Evolutionary conservation across 2,888 invertebrate species (phyloP).

Genomic region (Oxyteleia sp.): DNA sequence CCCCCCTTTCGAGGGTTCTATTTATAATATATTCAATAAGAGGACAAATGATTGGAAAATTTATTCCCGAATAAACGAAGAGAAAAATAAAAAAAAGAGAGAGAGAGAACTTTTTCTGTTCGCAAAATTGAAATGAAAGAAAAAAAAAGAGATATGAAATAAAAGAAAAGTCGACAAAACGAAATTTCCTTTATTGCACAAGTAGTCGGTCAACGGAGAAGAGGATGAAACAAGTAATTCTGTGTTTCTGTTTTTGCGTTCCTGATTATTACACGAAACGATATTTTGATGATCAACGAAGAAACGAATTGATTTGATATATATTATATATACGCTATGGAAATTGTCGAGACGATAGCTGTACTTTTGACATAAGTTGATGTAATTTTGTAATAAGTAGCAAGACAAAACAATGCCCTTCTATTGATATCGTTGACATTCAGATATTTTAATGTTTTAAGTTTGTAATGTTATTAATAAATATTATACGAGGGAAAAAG

Average conservation of each 20-base stretch:
- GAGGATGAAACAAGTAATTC: constrained; percentile 49
- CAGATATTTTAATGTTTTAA: constrained; percentile 73
- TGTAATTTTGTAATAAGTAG: constrained; percentile 72
- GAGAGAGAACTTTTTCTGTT: constrained; percentile 3
- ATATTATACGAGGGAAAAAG: constrained; percentile 72
- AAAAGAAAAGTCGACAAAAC: constrained; percentile 40
- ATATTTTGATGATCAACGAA: constrained; percentile 72
- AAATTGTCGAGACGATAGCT: constrained; percentile 68
- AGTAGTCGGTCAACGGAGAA: constrained; percentile 67
- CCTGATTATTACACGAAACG: constrained; percentile 61
- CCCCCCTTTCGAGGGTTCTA: constrained; percentile 44
- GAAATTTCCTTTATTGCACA: constrained; percentile 60
- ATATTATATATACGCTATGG: constrained; percentile 64
- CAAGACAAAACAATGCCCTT: constrained; percentile 69
- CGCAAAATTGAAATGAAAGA: background rate
- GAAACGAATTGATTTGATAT: constrained; percentile 67
- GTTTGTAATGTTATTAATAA: constrained; percentile 73
- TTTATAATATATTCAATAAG: constrained; percentile 59
- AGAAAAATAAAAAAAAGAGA: no score
- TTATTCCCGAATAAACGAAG: constrained; percentile 31
- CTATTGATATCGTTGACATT: constrained; percentile 72
- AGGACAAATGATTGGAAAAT: constrained; percentile 25
- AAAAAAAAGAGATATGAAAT: constrained; percentile 12
- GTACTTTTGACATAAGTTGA: constrained; percentile 72
- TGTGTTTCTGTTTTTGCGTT: constrained; percentile 64